Conservation (phyloP, 1,140 invertebrate genomes). For the Drosophila asahinai region DNA sequence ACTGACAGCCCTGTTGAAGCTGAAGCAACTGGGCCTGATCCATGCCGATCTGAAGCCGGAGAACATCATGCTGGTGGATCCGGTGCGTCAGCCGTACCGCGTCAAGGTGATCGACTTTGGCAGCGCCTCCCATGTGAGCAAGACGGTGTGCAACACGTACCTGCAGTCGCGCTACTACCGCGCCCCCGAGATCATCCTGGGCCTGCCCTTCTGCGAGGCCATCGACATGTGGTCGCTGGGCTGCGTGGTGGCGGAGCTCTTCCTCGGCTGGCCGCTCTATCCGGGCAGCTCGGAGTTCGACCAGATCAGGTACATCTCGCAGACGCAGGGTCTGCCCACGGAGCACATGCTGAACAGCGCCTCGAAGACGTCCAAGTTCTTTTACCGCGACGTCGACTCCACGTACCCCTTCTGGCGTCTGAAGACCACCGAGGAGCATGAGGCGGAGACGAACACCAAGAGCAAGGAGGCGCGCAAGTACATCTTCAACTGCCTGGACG, state of each 20-base stretch:
- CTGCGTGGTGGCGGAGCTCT: constrained; percentile 99
- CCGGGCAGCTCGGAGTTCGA: constrained; percentile 99
- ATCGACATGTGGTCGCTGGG: constrained; percentile 99
- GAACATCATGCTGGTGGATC: constrained; percentile 99
- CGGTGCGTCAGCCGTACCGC: constrained; percentile 97
- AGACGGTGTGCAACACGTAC: constrained; percentile 99
- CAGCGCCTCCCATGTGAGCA: constrained; percentile 99
- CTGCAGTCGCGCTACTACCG: constrained; percentile 99
- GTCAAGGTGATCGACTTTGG: constrained; percentile 99
- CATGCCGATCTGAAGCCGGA: constrained; percentile 99
- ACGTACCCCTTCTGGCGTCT: constrained; percentile 99
- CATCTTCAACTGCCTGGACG: constrained; percentile 99
- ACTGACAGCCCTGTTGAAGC: constrained; percentile 98
- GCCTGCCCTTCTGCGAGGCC: constrained; percentile 99
- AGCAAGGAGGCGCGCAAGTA: constrained; percentile 99
- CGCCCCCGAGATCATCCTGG: constrained; percentile 99
- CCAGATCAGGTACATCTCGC: constrained; percentile 95
- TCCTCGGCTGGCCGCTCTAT: constrained; percentile 99
- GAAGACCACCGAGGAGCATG: constrained; percentile 99
- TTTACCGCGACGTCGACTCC: constrained; percentile 98
- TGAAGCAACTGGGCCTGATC: constrained; percentile 98
- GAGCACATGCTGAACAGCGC: constrained; percentile 99
- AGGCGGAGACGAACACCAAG: constrained; percentile 98
- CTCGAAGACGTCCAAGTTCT: constrained; percentile 99
- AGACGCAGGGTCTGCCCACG: constrained; percentile 94